A percentile compares a stretch with the other conserved stretches of the same genome.
Evolutionary conservation across 2,113 vertebrate genomes (phyloP).

Genomic region (Cichladusa arquata): DNA sequence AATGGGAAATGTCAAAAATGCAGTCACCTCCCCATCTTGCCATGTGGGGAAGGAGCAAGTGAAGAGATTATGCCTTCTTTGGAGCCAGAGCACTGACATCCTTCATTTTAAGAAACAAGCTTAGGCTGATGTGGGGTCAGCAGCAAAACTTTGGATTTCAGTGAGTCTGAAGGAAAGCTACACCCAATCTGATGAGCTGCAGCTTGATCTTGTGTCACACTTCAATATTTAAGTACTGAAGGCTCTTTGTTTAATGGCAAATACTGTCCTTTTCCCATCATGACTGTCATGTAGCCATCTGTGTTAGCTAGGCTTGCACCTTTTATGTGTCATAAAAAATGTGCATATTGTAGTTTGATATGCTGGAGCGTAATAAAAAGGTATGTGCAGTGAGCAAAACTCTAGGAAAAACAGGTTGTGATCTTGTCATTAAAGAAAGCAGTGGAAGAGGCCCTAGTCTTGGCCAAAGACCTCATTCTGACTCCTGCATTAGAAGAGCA

Average conservation of each 20-base stretch:
- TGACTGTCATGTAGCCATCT: background rate
- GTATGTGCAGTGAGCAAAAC: background rate
- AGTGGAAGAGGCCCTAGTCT: background rate
- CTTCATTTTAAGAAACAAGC: background rate
- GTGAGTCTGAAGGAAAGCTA: background rate
- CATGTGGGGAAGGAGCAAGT: background rate
- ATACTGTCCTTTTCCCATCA: background rate
- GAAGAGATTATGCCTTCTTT: background rate
- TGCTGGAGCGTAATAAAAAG: background rate
- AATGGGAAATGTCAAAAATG: background rate
- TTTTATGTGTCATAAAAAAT: background rate
- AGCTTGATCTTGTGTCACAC: background rate
- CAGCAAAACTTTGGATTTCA: background rate
- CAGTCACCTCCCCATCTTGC: background rate
- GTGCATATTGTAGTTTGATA: background rate
- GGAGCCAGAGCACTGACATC: background rate
- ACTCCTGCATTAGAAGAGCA: background rate
- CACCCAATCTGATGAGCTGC: background rate
- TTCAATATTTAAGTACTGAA: background rate
- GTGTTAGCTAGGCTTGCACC: background rate
- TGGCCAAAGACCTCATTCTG: background rate
- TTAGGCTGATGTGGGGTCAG: accelerated
- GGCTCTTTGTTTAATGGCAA: background rate
- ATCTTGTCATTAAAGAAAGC: background rate
- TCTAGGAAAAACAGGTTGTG: background rate